Evolutionary conservation across 2,888 invertebrate genomes (phyloP).

Genomic region (Globia sparganii): DNA sequence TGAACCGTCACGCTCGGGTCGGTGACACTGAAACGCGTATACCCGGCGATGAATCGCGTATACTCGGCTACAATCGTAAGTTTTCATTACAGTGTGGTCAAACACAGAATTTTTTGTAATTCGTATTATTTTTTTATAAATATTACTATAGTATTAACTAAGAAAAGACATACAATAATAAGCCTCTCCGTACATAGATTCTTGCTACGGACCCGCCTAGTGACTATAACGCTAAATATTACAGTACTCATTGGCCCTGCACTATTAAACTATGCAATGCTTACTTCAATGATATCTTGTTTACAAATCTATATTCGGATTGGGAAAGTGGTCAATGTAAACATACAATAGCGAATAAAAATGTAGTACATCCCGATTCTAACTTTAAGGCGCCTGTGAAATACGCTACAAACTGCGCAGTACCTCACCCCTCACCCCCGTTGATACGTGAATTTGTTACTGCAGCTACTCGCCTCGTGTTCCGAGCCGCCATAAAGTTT

Average conservation of each 20-base stretch:
- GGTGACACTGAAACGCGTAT: background rate
- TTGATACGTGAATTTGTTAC: background rate
- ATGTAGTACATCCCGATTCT: background rate
- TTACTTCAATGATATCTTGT: constrained; percentile 72
- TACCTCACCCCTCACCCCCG: background rate
- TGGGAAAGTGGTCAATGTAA: constrained; percentile 50
- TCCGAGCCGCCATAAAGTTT: background rate
- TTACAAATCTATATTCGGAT: constrained; percentile 61
- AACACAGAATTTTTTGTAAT: background rate
- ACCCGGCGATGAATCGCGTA: background rate
- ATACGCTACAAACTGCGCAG: background rate
- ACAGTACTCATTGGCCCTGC: constrained; percentile 81
- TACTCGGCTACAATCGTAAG: background rate
- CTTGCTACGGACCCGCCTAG: constrained; percentile 71
- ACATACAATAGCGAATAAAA: background rate
- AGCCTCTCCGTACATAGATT: constrained; percentile 69
- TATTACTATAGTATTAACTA: constrained; percentile 3
- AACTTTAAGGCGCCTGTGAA: background rate
- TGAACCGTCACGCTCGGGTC: background rate
- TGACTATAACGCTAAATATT: constrained; percentile 69
- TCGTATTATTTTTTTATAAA: background rate
- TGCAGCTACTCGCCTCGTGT: background rate
- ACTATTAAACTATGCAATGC: constrained; percentile 75
- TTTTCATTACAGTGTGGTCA: background rate
- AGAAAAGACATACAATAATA: constrained; percentile 69